A percentile compares a stretch with the other conserved stretches of the same genome.
Evolutionary conservation across 2,113 vertebrate genomes (phyloP).

Genomic region (Cyanocitta stelleri): DNA sequence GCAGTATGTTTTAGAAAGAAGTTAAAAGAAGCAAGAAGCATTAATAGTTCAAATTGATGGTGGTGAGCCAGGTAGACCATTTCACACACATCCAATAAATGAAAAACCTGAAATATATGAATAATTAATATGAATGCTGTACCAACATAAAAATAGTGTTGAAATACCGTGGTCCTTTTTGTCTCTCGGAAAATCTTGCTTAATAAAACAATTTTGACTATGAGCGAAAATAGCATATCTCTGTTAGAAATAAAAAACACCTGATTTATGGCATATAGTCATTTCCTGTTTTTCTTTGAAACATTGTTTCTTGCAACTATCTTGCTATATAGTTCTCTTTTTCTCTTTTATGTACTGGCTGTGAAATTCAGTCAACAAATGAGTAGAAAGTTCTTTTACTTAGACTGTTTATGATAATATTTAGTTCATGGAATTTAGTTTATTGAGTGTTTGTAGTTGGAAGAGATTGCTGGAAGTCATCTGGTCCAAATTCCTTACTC

Average conservation of each 20-base stretch:
- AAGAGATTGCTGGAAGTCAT: not conserved
- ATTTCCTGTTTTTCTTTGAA: not conserved
- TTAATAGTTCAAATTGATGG: not conserved
- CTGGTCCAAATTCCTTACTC: not conserved
- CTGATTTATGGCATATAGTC: not conserved
- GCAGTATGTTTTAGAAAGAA: not conserved
- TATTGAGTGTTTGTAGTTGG: not conserved
- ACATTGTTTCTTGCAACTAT: not conserved
- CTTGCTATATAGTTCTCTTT: not conserved
- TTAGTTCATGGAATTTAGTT: not conserved
- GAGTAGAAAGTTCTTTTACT: not conserved
- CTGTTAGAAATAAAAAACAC: not conserved
- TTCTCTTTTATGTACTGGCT: not conserved
- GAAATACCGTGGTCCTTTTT: not conserved
- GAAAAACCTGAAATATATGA: not conserved
- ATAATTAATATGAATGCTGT: not conserved
- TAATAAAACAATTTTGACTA: not conserved
- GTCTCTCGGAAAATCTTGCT: not conserved
- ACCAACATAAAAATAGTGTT: not conserved
- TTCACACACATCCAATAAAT: not conserved
- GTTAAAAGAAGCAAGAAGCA: not conserved
- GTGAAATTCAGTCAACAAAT: not conserved
- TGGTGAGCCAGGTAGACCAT: not conserved
- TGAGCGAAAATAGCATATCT: not conserved
- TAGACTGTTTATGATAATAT: not conserved